Conservation (phyloP, 2,888 invertebrate genomes). For the Synergus umbraculus region DNA sequence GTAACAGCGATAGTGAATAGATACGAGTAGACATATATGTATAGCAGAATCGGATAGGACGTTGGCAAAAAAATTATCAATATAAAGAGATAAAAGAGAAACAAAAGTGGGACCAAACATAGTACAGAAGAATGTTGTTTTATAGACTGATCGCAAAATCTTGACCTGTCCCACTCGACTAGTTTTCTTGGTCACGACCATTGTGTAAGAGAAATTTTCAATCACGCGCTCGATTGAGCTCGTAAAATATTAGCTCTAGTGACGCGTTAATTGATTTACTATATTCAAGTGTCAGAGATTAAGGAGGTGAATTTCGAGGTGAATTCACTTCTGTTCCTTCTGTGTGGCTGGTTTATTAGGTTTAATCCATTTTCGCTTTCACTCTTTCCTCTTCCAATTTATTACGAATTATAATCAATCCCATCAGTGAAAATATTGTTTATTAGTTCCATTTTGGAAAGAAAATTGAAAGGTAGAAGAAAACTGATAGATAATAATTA, state of each 20-base stretch:
- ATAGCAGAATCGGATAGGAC: background rate
- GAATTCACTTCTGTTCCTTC: background rate
- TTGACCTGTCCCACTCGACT: constrained; percentile 36
- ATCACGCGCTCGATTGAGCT: constrained; percentile 5
- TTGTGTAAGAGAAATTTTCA: constrained; percentile 31
- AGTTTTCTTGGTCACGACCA: constrained; percentile 33
- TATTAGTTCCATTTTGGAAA: background rate
- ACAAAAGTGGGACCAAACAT: constrained; percentile 7
- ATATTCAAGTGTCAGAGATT: constrained; percentile 1
- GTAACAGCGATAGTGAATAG: constrained; percentile 17
- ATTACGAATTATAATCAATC: background rate
- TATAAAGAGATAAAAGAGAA: constrained; percentile 16
- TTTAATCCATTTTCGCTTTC: background rate
- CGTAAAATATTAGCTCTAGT: constrained; percentile 8
- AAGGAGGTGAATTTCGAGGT: background rate
- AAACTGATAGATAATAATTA: background rate
- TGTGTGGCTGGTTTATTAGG: background rate
- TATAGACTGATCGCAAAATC: constrained; percentile 35
- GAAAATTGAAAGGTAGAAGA: background rate
- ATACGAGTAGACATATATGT: background rate
- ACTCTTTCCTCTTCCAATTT: background rate
- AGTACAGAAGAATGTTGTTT: constrained; percentile 23
- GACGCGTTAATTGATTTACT: background rate
- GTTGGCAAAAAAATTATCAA: constrained; percentile 4
- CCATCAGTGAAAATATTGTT: background rate